Evolutionary conservation across 2,797 vertebrate species (phyloP).

Genomic region (Poecilia picta): DNA sequence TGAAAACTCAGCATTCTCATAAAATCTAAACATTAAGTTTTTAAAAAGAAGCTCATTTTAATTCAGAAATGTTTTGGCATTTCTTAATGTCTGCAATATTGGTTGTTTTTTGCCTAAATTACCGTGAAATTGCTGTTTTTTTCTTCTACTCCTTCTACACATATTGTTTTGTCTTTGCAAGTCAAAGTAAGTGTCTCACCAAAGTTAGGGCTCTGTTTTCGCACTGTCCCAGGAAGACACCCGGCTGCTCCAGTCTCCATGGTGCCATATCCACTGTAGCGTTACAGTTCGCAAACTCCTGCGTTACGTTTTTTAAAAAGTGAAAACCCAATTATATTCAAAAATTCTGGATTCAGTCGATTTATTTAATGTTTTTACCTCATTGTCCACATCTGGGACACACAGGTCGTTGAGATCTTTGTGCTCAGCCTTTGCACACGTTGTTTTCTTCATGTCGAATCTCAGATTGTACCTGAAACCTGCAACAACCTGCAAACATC

Average conservation of each 20-base stretch:
- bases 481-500: constrained; percentile 82
- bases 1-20: neutral
- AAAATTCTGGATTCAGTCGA: neutral
- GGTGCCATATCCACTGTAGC: constrained; percentile 81
- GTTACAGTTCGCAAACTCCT: constrained; percentile 78
- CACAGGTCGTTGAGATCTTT: constrained; percentile 80
- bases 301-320: constrained; percentile 23
- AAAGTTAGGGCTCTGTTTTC: constrained; percentile 13
- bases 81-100: neutral
- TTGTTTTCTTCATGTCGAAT: constrained; percentile 84
- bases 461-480: constrained; percentile 83
- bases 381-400: constrained; percentile 33
- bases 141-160: neutral
- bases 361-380: constrained; percentile 52
- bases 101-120: neutral
- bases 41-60: neutral
- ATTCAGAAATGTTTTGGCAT: neutral
- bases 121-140: neutral
- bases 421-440: constrained; percentile 84
- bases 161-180: neutral
- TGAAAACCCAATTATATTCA: constrained; percentile 13
- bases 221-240: constrained; percentile 58
- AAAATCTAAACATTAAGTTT: neutral
- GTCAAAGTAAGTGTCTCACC: constrained; percentile 47
- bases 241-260: constrained; percentile 75